Evolutionary conservation across 1,140 invertebrate genomes (phyloP).

Genomic region (Drosophila seguyi): DNA sequence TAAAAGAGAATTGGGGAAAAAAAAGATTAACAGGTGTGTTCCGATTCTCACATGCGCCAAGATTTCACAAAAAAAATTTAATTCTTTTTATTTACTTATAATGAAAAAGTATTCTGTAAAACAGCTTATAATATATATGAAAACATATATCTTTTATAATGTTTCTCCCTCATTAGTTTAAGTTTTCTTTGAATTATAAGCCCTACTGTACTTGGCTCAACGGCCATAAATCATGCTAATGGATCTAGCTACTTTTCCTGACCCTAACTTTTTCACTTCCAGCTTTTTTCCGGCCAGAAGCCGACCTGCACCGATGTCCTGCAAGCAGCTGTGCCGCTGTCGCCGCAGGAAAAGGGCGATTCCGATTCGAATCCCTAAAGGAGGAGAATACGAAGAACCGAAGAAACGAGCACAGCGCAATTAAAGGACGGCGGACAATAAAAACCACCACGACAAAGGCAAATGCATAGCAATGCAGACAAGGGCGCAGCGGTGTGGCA

Average conservation of each 20-base stretch:
- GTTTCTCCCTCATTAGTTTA: neutral
- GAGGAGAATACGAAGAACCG: constrained; percentile 18
- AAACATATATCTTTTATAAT: no score
- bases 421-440: constrained; percentile 61
- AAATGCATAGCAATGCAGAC: constrained; percentile 75
- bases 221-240: neutral
- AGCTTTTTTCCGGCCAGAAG: neutral
- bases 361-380: constrained; percentile 22
- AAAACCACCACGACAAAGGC: constrained; percentile 41
- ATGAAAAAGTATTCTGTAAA: neutral
- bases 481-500: constrained; percentile 10
- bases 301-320: constrained; percentile 36
- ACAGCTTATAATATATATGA: neutral
- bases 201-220: constrained; percentile 1
- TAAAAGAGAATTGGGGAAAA: constrained; percentile 11
- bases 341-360: constrained; percentile 40
- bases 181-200: neutral
- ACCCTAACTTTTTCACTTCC: neutral
- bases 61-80: neutral
- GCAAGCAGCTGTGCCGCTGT: constrained; percentile 52
- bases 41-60: neutral
- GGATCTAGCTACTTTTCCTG: neutral
- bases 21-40: neutral
- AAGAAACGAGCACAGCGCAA: constrained; percentile 67
- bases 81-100: neutral